Conservation (phyloP, 1,140 invertebrate species). For the Stegodyphus mimosarum region DNA sequence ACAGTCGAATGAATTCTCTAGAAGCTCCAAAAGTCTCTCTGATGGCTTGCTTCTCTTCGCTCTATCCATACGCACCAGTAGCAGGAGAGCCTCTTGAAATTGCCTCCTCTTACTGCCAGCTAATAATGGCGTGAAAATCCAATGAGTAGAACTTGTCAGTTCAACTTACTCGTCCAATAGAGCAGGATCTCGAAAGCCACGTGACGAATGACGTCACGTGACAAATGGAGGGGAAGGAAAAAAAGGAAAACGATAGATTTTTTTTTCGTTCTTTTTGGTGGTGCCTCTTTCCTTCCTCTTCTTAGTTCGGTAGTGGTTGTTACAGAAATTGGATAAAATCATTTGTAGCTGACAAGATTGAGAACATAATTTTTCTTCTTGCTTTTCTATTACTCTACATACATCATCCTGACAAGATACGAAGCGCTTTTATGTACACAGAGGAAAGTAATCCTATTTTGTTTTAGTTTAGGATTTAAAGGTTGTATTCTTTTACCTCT, state of each 20-base stretch:
- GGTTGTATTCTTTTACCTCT: conserved; percentile 22
- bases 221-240: conserved; percentile 42
- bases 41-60: too few relatives aligned
- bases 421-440: conserved; percentile 43
- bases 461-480: conserved; percentile 53
- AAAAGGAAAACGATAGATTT: conserved; percentile 4
- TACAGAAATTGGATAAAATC: conserved; percentile 58
- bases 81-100: conserved; percentile 21
- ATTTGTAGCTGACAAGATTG: conserved; percentile 60
- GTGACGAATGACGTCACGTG: conserved; percentile 54
- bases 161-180: conserved; percentile 39
- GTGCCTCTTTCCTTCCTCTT: background rate
- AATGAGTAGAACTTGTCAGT: conserved; percentile 48
- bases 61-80: too few relatives aligned
- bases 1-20: too few relatives aligned
- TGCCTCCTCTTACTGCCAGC: conserved; percentile 12
- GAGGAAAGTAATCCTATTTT: conserved; percentile 8
- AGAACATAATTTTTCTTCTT: conserved; percentile 55
- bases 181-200: conserved; percentile 29
- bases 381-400: conserved; percentile 50
- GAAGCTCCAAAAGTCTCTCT: too few relatives aligned
- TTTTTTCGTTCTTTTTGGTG: background rate
- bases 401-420: conserved; percentile 53
- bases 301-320: conserved; percentile 36
- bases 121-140: conserved; percentile 46